phyloP scores from a whole-genome alignment of 2,113 vertebrate species.

The Gadus macrocephalus region DNA sequence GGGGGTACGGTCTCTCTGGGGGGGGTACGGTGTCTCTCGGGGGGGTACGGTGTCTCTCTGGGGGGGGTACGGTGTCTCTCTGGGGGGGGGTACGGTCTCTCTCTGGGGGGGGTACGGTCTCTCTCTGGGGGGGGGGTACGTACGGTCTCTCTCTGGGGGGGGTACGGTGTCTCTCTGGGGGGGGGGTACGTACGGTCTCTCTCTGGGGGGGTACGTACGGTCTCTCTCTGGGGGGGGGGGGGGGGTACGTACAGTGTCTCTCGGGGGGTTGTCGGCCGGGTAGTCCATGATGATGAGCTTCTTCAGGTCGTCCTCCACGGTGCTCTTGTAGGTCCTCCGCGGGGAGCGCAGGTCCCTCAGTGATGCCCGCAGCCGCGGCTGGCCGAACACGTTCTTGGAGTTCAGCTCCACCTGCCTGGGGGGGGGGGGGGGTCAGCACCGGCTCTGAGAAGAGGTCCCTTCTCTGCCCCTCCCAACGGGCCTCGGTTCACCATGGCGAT shows the following conservation, averaged over 20 bases:
- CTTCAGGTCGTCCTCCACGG: constrained; percentile 89
- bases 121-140: no score
- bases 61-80: no score
- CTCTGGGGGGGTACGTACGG: no score
- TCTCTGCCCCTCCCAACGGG: no score
- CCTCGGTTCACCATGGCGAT: no score
- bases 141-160: no score
- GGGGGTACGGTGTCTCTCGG: constrained; percentile 74
- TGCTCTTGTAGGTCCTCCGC: constrained; percentile 83
- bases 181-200: no score
- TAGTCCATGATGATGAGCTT: constrained; percentile 92
- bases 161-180: no score
- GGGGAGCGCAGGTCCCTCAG: constrained; percentile 89
- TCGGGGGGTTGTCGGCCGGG: constrained; percentile 67
- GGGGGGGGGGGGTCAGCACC: not conserved
- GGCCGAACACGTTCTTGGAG: constrained; percentile 89
- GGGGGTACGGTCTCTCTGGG: no score
- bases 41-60: constrained; percentile 30
- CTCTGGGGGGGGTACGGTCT: no score
- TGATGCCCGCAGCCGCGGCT: constrained; percentile 84
- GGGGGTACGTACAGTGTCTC: constrained; percentile 64
- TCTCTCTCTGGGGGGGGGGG: no score
- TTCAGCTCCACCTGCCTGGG: constrained; percentile 80
- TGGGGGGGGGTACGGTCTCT: no score
- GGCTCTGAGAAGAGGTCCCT: not conserved